Evolutionary conservation across 2,888 invertebrate species (phyloP), one percentile per base, ranked within the genome.

Genomic region (Trypoxylon attenuatum): DNA sequence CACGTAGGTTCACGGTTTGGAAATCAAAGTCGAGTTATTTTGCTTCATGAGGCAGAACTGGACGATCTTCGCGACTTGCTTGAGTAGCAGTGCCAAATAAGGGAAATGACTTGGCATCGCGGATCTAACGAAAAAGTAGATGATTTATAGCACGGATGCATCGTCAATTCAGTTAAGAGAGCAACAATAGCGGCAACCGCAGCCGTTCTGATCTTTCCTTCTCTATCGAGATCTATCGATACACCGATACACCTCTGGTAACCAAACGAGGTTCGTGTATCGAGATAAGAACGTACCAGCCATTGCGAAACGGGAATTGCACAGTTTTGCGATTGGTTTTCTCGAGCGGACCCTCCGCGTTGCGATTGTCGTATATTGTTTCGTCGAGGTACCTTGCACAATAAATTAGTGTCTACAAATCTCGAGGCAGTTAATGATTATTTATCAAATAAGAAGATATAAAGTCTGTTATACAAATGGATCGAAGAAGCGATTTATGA

Each of bases 281-380:
- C 67, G 62, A 55, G 61, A 62, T 63, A 63, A 69, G 59, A 15
- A 29, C 38, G 42, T 50, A 41, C 55, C 39, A 50, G 50, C 38
- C 18, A 49, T 58, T 69, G 59, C 55, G 42, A 69, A 55, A 52
- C 53, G 49, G 56, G 62, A 67, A 59, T 59, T 53, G 55, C 19
- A 42, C 38, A 42, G 56, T 67, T 62, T 62, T 46, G 53, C 55
- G 62, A 63, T 53, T 51, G 39, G 8, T 61, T 65, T 60, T 47
- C 60, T 27, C 25, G 52, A 52, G 47, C 55, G 51, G 55, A 65
- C 49, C 55, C 52, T 52, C 39, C 60, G 49, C 49, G 16, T 21
- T 19, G 47, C 56, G 38, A 18, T 42, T 56, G 56, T 56, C 55
- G n/a, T 33, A 52, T 29, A 39, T 38, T 21, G 38, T 16, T 51